These are phyloP conservation scores for Drosophila limbata DNA, from an alignment of 2,888 invertebrate species.

Conservation along the genomic window DNA sequence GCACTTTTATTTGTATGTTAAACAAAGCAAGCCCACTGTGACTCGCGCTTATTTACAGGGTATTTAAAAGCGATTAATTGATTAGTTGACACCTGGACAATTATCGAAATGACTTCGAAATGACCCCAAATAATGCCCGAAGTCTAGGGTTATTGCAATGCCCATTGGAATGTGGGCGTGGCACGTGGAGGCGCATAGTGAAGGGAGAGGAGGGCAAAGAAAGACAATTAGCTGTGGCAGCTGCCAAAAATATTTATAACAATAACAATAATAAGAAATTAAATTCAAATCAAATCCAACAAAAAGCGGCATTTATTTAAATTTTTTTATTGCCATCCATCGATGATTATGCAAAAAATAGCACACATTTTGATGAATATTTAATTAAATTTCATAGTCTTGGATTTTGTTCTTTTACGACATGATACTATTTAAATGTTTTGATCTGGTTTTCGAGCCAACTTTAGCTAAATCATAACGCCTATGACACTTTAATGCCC, in stretches of 20 bases:
- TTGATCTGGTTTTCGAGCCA: slow-evolving; percentile 38
- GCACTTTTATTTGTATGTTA: too few species aligned
- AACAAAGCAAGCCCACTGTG: not conserved
- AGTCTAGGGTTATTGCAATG: slow-evolving; percentile 19
- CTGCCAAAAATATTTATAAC: slow-evolving; percentile 22
- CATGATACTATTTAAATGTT: slow-evolving; percentile 15
- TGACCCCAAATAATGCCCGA: slow-evolving; percentile 27
- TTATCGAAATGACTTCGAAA: slow-evolving; percentile 45
- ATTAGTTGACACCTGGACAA: slow-evolving; percentile 60
- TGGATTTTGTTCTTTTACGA: not conserved
- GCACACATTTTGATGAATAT: slow-evolving; percentile 21
- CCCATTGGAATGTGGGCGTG: not conserved
- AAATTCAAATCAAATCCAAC: slow-evolving; percentile 38
- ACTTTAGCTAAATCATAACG: slow-evolving; percentile 30
- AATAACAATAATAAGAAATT: slow-evolving; percentile 18
- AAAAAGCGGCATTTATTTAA: slow-evolving; percentile 22
- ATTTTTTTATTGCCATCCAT: not conserved
- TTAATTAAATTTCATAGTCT: slow-evolving; percentile 30
- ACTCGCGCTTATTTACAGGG: not conserved
- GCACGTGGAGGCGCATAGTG: not conserved
- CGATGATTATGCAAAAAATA: slow-evolving; percentile 27
- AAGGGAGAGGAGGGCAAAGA: not conserved
- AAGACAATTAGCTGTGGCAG: slow-evolving; percentile 11
- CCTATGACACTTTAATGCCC: slow-evolving; percentile 40
- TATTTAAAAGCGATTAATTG: slow-evolving; percentile 59